phyloP scores from a whole-genome alignment of 1,140 invertebrate genomes.

The fruit fly (Drosophila melanogaster) region DNA sequence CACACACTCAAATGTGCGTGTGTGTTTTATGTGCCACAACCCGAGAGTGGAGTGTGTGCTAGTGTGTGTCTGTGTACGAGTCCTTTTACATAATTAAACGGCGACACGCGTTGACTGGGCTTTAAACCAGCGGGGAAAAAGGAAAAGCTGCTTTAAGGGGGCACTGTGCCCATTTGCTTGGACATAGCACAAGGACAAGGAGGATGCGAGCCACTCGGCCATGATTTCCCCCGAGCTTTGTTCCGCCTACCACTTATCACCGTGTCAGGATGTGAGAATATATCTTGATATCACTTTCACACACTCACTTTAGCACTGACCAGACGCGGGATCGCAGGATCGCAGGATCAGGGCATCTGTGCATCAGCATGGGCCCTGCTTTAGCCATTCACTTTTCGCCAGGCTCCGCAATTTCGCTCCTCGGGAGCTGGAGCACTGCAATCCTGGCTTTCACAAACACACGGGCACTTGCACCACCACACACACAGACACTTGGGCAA shows the following conservation, averaged over 20 bases:
- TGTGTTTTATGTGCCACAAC: conserved; percentile 30
- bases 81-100: conserved; percentile 64
- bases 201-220: conserved; percentile 64
- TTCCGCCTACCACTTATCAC: conserved; percentile 68
- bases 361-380: too few species aligned
- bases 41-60: not conserved
- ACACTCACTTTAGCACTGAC: conserved; percentile 25
- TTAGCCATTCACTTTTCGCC: conserved; percentile 18
- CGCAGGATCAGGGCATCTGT: not conserved
- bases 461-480: conserved; percentile 12
- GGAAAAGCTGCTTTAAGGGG: conserved; percentile 49
- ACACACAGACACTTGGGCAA: conserved; percentile 8
- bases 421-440: conserved; percentile 26
- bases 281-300: not conserved
- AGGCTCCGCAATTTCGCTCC: conserved; percentile 4
- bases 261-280: conserved; percentile 34
- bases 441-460: conserved; percentile 32
- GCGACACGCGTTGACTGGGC: conserved; percentile 43
- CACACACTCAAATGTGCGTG: not conserved
- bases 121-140: conserved; percentile 55
- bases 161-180: conserved; percentile 45
- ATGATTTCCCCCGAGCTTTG: conserved; percentile 75
- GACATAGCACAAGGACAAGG: conserved; percentile 36
- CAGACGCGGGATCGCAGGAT: conserved; percentile 17
- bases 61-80: conserved; percentile 21